Evolutionary conservation across 2,113 vertebrate species (phyloP).

Genomic region (Panthera uncia): DNA sequence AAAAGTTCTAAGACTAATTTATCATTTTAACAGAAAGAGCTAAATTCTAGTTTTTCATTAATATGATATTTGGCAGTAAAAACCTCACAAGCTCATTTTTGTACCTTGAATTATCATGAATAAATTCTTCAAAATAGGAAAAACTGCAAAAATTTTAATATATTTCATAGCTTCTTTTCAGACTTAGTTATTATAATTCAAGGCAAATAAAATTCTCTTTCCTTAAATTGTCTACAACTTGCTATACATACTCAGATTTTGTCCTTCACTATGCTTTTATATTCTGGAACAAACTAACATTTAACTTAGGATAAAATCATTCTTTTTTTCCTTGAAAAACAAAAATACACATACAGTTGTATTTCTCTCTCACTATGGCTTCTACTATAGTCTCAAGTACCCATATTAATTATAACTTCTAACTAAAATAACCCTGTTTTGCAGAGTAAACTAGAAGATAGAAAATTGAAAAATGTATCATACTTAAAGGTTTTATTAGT

Average conservation of each 20-base stretch:
- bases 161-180: conserved; percentile 9
- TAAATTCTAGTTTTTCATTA: conserved; percentile 20
- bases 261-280: background rate
- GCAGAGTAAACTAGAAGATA: background rate
- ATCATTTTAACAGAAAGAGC: background rate
- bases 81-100: conserved; percentile 18
- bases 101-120: conserved; percentile 46
- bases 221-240: background rate
- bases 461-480: background rate
- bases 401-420: conserved; percentile 5
- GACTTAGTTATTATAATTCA: conserved; percentile 11
- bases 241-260: background rate
- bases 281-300: background rate
- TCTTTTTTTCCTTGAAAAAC: conserved; percentile 1
- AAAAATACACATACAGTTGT: background rate
- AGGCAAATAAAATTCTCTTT: conserved; percentile 16
- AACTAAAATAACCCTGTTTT: conserved; percentile 15
- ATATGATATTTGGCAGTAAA: background rate
- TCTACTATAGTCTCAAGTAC: background rate
- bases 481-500: background rate
- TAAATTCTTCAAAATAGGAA: background rate
- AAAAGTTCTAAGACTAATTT: background rate
- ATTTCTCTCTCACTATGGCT: background rate
- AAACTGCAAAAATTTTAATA: background rate
- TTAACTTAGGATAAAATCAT: background rate